Conservation (phyloP, 2,113 vertebrate genomes). For the Melanocharis versteri region DNA sequence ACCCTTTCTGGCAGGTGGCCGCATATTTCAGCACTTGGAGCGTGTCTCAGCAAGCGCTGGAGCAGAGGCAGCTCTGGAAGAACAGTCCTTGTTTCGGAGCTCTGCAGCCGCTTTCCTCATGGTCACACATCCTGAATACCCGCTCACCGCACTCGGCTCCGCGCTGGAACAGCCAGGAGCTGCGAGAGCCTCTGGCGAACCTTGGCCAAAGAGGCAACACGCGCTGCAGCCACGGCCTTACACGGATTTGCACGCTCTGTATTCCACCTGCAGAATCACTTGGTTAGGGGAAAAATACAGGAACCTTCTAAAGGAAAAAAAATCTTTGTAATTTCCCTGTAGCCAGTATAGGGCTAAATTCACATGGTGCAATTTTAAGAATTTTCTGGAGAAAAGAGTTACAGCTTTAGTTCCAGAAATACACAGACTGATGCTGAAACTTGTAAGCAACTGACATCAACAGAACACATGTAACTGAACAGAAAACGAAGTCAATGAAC, state of each 20-base stretch:
- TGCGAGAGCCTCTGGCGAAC: background rate
- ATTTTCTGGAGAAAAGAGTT: background rate
- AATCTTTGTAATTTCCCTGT: background rate
- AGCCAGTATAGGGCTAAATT: background rate
- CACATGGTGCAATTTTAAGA: background rate
- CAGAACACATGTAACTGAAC: background rate
- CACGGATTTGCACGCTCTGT: accelerated
- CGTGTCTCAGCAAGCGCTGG: background rate
- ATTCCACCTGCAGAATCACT: background rate
- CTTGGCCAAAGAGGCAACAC: accelerated
- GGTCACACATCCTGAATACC: accelerated
- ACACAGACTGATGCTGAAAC: background rate
- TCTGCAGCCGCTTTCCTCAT: background rate
- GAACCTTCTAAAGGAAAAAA: background rate
- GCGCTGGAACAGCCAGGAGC: background rate
- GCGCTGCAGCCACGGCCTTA: background rate
- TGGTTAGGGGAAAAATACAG: background rate
- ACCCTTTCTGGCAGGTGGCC: background rate
- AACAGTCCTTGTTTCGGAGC: background rate
- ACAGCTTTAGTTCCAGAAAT: background rate
- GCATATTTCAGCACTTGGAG: accelerated
- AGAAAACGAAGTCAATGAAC: background rate
- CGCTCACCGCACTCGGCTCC: accelerated
- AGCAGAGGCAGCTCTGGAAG: background rate
- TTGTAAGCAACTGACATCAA: background rate